phyloP scores from a whole-genome alignment of 2,113 vertebrate species.

The Cichladusa arquata region DNA sequence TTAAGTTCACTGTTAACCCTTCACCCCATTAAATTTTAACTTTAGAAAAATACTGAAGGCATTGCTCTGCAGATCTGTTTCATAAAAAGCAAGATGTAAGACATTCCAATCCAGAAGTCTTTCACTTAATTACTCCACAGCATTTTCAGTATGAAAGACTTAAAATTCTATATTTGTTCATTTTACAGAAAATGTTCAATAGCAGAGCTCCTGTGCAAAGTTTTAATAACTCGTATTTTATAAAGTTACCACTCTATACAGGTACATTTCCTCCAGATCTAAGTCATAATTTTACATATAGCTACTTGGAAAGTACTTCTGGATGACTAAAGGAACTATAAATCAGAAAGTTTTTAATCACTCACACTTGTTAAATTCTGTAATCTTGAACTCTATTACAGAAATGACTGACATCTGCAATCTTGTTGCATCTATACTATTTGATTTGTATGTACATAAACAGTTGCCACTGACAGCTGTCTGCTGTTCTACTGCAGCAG shows the following conservation, averaged over 20 bases:
- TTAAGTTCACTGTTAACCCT: not conserved
- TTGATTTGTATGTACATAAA: conserved; percentile 55
- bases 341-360: conserved; percentile 61
- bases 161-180: not conserved
- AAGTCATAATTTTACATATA: not conserved
- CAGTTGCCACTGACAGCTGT: conserved; percentile 62
- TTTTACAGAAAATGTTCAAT: not conserved
- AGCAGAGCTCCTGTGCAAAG: not conserved
- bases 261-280: not conserved
- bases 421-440: conserved; percentile 23
- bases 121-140: not conserved
- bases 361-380: conserved; percentile 49
- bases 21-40: not conserved
- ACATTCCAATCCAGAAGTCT: not conserved
- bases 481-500: conserved; percentile 1
- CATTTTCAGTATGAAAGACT: not conserved
- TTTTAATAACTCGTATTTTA: not conserved
- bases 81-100: not conserved
- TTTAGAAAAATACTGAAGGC: not conserved
- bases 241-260: not conserved
- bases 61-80: not conserved
- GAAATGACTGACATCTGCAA: conserved; percentile 54
- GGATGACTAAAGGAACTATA: conserved; percentile 6
- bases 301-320: not conserved
- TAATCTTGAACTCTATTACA: conserved; percentile 47